phyloP scores from a whole-genome alignment of 2,888 invertebrate genomes.

The Poecilobothrus nobilitatus region DNA sequence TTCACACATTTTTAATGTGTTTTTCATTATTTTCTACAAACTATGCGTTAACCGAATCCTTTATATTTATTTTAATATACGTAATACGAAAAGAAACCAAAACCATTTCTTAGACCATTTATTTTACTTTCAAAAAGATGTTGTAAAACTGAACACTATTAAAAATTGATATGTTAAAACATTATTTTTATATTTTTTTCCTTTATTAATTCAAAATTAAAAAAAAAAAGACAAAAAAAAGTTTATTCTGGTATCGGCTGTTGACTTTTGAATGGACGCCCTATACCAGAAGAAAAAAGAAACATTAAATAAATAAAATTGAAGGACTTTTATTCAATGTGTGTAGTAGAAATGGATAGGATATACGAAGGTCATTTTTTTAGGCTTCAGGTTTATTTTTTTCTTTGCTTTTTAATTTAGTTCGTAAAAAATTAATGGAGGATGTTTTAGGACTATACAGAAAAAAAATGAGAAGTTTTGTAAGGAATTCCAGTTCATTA shows the following conservation, averaged over 20 bases:
- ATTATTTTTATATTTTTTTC: neutral
- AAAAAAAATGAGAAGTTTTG: neutral
- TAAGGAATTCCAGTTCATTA: neutral
- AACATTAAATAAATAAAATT: no score
- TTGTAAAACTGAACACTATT: neutral
- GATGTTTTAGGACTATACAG: neutral
- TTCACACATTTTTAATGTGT: no score
- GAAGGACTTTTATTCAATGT: neutral
- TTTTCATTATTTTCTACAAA: no score
- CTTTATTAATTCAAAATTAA: neutral
- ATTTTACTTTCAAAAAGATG: neutral
- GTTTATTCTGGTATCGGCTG: neutral
- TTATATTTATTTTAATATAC: no score
- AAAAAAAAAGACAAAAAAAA: no score
- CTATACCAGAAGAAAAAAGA: no score
- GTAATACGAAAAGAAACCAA: no score
- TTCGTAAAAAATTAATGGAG: no score
- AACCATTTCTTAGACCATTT: no score
- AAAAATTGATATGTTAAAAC: neutral
- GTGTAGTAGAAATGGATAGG: neutral
- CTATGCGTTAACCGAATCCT: no score
- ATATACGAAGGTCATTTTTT: neutral
- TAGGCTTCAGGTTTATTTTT: no score
- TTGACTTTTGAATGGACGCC: neutral
- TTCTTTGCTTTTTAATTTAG: no score